A percentile compares a stretch with the other conserved stretches of the same genome.
phyloP scores from a whole-genome alignment of 2,113 vertebrate species.

The Ondatra zibethicus region DNA sequence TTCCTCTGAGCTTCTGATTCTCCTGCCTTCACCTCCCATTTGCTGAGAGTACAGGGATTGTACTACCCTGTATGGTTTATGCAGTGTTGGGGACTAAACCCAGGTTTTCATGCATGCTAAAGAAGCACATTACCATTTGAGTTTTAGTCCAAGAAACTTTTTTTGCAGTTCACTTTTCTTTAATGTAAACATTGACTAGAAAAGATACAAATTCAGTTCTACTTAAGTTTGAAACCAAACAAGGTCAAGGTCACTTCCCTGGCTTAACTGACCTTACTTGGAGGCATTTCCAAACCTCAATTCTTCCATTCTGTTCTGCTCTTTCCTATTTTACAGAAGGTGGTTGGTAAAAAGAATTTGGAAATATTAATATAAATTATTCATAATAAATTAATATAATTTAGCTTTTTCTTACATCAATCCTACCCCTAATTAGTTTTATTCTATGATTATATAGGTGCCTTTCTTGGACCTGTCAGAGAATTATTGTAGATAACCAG shows the following conservation, averaged over 20 bases:
- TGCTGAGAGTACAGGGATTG: neutral
- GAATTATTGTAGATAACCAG: too few species aligned
- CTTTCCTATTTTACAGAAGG: neutral
- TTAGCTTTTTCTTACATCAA: neutral
- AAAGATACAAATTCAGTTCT: neutral
- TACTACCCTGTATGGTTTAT: neutral
- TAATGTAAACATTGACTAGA: neutral
- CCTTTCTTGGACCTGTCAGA: neutral
- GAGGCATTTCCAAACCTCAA: neutral
- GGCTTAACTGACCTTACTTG: neutral
- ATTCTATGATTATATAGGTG: neutral
- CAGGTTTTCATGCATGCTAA: neutral
- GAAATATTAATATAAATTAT: neutral
- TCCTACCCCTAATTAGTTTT: neutral
- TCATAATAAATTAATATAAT: neutral
- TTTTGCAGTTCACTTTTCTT: neutral
- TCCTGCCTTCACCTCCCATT: neutral
- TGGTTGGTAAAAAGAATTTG: neutral
- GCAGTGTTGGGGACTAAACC: neutral
- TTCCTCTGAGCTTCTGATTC: neutral
- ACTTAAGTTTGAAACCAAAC: neutral
- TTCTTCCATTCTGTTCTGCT: neutral
- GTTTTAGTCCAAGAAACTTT: neutral
- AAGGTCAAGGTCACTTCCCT: neutral
- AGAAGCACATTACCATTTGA: neutral